Percentiles rank a stretch among this genome's conserved stretches.
Evolutionary conservation across 2,888 invertebrate species (phyloP).

Genomic region (Coremacera marginata): DNA sequence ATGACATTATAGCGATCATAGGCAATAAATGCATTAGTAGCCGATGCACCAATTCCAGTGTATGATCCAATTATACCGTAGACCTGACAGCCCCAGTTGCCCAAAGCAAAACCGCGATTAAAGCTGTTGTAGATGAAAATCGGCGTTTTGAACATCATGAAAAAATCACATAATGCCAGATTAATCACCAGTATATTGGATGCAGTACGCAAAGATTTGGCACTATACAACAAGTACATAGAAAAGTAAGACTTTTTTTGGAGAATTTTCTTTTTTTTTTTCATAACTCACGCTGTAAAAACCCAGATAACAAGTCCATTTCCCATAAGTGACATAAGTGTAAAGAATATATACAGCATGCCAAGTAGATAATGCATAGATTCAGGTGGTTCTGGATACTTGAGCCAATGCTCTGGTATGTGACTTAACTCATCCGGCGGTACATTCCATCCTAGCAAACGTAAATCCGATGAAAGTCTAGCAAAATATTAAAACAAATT

Average conservation of each 20-base stretch:
- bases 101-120: constrained; percentile 81
- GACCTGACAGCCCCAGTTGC: constrained; percentile 81
- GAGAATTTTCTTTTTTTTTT: neutral
- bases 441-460: constrained; percentile 81
- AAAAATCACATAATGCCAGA: constrained; percentile 84
- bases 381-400: constrained; percentile 83
- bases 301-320: constrained; percentile 90
- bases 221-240: constrained; percentile 50
- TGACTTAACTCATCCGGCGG: constrained; percentile 81
- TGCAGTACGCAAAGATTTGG: constrained; percentile 71
- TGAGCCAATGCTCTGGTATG: constrained; percentile 86
- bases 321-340: constrained; percentile 79
- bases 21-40: constrained; percentile 88
- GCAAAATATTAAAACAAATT: neutral
- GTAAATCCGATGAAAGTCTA: constrained; percentile 60
- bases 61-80: constrained; percentile 82
- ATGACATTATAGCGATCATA: constrained; percentile 86
- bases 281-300: constrained; percentile 71
- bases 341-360: constrained; percentile 81
- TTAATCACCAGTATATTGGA: constrained; percentile 89
- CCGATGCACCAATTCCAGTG: constrained; percentile 83
- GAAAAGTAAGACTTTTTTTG: neutral
- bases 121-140: constrained; percentile 79
- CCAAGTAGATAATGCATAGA: constrained; percentile 85
- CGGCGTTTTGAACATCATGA: constrained; percentile 90